Evolutionary conservation across 2,797 vertebrate species (phyloP).

Genomic region (Crenuchus spilurus): DNA sequence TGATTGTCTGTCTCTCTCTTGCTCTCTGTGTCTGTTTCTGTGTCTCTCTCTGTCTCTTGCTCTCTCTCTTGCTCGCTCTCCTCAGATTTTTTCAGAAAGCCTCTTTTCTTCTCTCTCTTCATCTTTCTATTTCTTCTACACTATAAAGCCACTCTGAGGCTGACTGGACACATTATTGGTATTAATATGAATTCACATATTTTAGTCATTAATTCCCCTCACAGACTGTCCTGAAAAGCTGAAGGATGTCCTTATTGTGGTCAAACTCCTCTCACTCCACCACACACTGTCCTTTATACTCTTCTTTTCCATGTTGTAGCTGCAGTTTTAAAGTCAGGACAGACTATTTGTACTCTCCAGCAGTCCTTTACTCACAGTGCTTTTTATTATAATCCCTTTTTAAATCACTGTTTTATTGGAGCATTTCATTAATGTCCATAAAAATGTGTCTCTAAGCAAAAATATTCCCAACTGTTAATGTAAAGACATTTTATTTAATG

Average conservation of each 20-base stretch:
- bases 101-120: not conserved
- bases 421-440: too few relatives aligned
- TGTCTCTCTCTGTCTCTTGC: too few relatives aligned
- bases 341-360: too few relatives aligned
- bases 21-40: too few relatives aligned
- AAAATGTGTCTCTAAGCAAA: too few relatives aligned
- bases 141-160: conserved; percentile 1
- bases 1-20: too few relatives aligned
- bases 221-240: not conserved
- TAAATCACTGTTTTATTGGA: too few relatives aligned
- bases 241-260: conserved; percentile 40
- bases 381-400: too few relatives aligned
- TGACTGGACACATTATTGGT: conserved; percentile 14
- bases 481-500: too few relatives aligned
- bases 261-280: not conserved
- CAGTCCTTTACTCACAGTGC: too few relatives aligned
- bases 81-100: not conserved
- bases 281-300: not conserved
- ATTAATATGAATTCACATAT: conserved; percentile 5
- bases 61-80: not conserved
- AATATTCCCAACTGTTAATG: too few relatives aligned
- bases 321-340: too few relatives aligned
- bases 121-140: not conserved
- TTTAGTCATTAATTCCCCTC: not conserved
- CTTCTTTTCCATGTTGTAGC: not conserved